Evolutionary conservation across 2,113 vertebrate genomes (phyloP).

Genomic region (Nerophis lumbriciformis): DNA sequence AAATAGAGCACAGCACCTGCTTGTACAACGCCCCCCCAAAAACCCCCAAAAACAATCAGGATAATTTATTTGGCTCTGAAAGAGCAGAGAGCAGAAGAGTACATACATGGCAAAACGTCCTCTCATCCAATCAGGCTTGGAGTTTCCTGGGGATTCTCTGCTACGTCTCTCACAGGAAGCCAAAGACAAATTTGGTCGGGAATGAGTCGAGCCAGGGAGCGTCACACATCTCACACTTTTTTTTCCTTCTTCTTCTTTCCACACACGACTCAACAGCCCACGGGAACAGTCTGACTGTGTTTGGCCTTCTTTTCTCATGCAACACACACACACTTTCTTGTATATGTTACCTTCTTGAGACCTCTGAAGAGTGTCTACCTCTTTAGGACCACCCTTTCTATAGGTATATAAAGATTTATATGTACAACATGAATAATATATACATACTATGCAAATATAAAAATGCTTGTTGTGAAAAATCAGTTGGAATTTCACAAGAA

Average conservation of each 20-base stretch:
- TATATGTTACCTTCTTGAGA: no score
- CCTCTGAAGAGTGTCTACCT: no score
- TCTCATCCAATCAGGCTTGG: conserved; percentile 62
- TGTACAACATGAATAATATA: no score
- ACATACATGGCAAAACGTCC: conserved; percentile 74
- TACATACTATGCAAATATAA: no score
- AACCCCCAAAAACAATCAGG: no score
- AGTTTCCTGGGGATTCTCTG: conserved; percentile 66
- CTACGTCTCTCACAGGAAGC: conserved; percentile 65
- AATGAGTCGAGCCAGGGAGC: conserved; percentile 34
- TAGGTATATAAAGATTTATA: no score
- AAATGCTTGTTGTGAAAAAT: no score
- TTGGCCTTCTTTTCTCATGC: conserved; percentile 22
- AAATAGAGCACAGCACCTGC: neutral
- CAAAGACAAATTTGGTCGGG: conserved; percentile 69
- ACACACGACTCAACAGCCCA: conserved; percentile 32
- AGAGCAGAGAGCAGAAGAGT: neutral
- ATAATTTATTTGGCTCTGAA: neutral
- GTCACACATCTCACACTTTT: conserved; percentile 37
- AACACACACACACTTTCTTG: conserved; percentile 1
- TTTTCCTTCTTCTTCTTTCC: neutral
- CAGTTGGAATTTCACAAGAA: no score
- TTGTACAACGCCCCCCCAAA: neutral
- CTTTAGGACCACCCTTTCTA: no score
- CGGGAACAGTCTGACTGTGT: conserved; percentile 47